Evolutionary conservation across 2,113 vertebrate genomes (phyloP), one percentile per base, ranked within the genome.

Genomic region (Bufo bufo): DNA sequence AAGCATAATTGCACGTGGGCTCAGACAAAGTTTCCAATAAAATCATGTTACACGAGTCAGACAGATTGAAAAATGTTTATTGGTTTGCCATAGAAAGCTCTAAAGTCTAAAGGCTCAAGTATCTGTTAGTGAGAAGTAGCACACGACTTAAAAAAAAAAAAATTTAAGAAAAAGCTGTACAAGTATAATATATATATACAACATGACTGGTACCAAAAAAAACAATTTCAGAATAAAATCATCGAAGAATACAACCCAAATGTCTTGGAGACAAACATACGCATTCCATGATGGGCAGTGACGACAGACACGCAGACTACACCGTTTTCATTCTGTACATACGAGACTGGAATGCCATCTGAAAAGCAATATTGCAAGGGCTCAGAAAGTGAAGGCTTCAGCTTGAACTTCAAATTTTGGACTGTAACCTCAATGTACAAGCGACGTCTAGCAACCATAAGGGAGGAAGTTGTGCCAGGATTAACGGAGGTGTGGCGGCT

Each of bases 31-130:
- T 16, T 74, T 74, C 71, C 45, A 75, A 75, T 75, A 2, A 81
- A 80, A 43, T 59, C n/a, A 16, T 10, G 17, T 20, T 33, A 84
- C 82, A 33, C 82, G 17, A 33, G 2, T 86, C 72, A 93, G 92
- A 94, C 72, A 93, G 92, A 94, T 95, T 94, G 93, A 93, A 93
- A 92, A 92, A 52, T 58, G 78, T 94, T 95, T 95, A 94, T 96
- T 96, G 94, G 92, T 92, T 92, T 92, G 92, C 92, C 92, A 93
- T 95, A 95, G 93, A 94, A 95, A 96, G 92, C 94, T 95, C 96
- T 96, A 96, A 92, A 93, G 95, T 94, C 95, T 96, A 95, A 90
- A 92, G 69, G 79, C 93, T 90, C 92, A 94, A 89, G 77, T 92
- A 91, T 90, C 7, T 19, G 58, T 84, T 74, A 95, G 93, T 92